These are phyloP conservation scores for Lampropteryx suffumata DNA, from an alignment of 2,888 invertebrate species.

Conservation along the genomic window DNA sequence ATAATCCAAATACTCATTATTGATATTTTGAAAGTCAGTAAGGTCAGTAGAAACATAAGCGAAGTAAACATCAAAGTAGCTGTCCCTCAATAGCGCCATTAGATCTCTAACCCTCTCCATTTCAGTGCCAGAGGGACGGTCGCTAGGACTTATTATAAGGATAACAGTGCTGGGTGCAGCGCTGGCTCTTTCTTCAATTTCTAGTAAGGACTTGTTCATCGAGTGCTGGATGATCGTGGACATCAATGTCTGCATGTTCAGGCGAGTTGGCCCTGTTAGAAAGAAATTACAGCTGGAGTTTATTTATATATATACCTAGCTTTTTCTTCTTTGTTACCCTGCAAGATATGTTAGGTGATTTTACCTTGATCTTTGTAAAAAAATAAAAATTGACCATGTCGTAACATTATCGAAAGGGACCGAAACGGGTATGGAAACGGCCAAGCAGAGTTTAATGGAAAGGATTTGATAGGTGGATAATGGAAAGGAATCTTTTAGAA, in stretches of 20 bases:
- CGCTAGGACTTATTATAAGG: constrained; percentile 76
- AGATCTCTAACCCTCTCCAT: constrained; percentile 61
- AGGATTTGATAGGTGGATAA: too few relatives aligned
- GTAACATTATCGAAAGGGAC: too few relatives aligned
- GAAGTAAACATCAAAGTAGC: constrained; percentile 80
- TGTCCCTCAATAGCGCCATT: constrained; percentile 67
- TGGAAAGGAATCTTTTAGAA: too few relatives aligned
- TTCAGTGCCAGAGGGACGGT: constrained; percentile 70
- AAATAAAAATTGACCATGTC: too few relatives aligned
- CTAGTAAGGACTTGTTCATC: constrained; percentile 65
- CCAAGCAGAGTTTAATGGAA: too few relatives aligned
- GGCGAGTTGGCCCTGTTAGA: constrained; percentile 78
- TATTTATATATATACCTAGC: neutral
- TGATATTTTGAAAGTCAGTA: constrained; percentile 70
- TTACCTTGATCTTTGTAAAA: too few relatives aligned
- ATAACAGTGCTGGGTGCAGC: constrained; percentile 77
- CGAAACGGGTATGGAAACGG: too few relatives aligned
- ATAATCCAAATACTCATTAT: constrained; percentile 72
- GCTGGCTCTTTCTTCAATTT: constrained; percentile 54
- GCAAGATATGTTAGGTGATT: too few relatives aligned
- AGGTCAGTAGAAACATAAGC: constrained; percentile 74
- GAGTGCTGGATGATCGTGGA: constrained; percentile 72
- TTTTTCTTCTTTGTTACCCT: too few relatives aligned
- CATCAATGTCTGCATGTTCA: constrained; percentile 76
- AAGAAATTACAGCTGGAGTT: neutral